Evolutionary conservation across 64 coral and sea anemone genomes (phyloP), one percentile per base, ranked within the genome.

Genomic region (Porites lutea): DNA sequence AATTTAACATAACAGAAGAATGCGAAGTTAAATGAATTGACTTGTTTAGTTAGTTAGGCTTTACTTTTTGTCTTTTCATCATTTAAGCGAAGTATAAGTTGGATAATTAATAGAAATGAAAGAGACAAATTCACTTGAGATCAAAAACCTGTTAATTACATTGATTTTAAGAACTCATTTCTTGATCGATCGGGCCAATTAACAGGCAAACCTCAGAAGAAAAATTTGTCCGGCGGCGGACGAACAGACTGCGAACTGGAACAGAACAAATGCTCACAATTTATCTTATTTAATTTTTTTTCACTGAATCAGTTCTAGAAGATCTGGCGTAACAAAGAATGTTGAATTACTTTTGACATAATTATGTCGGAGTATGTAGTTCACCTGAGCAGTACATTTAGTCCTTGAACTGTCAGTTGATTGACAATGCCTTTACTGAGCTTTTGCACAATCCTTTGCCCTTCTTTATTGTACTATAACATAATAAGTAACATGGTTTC

Each of bases 1-100:
- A 78, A 55, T 78, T 78, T 78, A 55, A 78, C 78, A 80, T 80
- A 60, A 80, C 57, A 80, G 78, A 80, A 80, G 78, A 80, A 13
- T 60, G 53, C 53, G 27, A 80, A 80, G 60, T 59, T 4, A 46
- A 16, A 76, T 76, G 45, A 76, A 57, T 3, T 57, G 54, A 12
- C 54, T 57, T 57, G 54, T 57, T 57, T 1, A 70, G 66, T 80
- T 80, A 13, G 78, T 13, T 6, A 44, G 53, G 53, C 57, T 59
- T 80, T 60, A 9, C 19, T 44, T 80, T 61, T 60, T n/a, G 21
- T 80, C 61, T 44, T 59, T 59, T 20, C 43, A 23, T 21, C 57
- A 23, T 59, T 80, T 60, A 22, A 44, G 46, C 54, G 57, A 6
- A 23, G 55, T 59, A 16, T 60, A 60, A 80, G 78, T 11, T 43